Percentiles rank a stretch among this genome's conserved stretches.
Evolutionary conservation across 2,113 vertebrate species (phyloP).

Genomic region (Micromys minutus): DNA sequence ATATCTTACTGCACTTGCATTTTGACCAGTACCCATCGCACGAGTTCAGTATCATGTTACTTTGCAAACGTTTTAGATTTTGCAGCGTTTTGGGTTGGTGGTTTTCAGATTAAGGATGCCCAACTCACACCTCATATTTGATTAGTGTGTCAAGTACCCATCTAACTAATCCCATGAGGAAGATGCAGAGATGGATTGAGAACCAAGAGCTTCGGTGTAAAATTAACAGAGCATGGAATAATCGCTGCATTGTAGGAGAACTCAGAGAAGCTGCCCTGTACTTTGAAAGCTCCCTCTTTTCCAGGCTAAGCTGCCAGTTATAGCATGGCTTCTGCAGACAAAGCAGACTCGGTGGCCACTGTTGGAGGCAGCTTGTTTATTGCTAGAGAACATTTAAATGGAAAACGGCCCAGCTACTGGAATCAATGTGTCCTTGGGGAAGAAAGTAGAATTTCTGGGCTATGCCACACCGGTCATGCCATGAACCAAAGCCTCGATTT

Average conservation of each 20-base stretch:
- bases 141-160: neutral
- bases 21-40: neutral
- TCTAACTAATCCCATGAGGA: neutral
- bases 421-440: neutral
- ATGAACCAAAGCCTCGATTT: neutral
- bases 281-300: neutral
- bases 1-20: neutral
- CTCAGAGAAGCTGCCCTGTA: neutral
- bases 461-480: rapidly evolving
- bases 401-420: neutral
- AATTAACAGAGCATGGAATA: neutral
- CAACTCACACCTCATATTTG: neutral
- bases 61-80: neutral
- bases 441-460: neutral
- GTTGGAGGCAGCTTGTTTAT: neutral
- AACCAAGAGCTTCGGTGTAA: neutral
- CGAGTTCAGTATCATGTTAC: neutral
- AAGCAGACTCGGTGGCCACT: neutral
- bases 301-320: neutral
- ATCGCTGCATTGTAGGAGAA: neutral
- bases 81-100: neutral
- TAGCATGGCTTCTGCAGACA: neutral
- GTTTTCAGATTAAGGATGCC: neutral
- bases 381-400: constrained; percentile 11
- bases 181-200: neutral